Evolutionary conservation across 2,797 vertebrate genomes (phyloP), one percentile per base, ranked within the genome.

Genomic region (Meda fulgida): DNA sequence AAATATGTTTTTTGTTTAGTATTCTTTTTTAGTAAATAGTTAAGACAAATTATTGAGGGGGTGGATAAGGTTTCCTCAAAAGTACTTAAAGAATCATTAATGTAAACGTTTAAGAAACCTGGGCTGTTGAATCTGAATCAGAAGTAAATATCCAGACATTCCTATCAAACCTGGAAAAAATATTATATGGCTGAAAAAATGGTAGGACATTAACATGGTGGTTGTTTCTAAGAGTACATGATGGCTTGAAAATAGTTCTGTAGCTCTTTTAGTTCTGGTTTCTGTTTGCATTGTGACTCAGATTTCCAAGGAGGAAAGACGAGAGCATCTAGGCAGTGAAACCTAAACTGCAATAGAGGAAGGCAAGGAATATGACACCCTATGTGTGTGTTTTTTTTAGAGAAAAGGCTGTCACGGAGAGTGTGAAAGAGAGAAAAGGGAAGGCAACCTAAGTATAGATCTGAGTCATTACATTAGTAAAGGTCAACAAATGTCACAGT

Each of bases 401-500:
- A 65, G 66, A 78, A 85, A 71, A n/a, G 11, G 38, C 51, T 63
- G 58, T 84, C 63, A 80, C 67, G 26, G 69, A 84, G 79, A 73
- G 75, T 40, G 72, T 80, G 76, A 63, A 83, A 89, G 72, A 55
- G 79, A 79, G 40, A 40, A 53, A 66, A 78, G 60, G 51, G 53
- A 77, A 82, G 26, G 53, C 10, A 60, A 79, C 75, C 84, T 87
- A 86, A 85, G 83, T 83, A 87, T 88, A 69, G 78, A 87, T 86
- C 84, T 85, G 86, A 86, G 58, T 86, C 81, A 88, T 88, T 87
- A 87, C 80, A 82, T 84, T 80, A 60, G 38, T 84, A 88, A 89
- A 89, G 89, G 87, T 88, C 89, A 69, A 78, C 85, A 87, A 87
- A 89, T 88, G 87, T 88, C 87, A 88, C 85, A 86, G 88, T 87